These are phyloP conservation scores for Ectemnius lituratus DNA, from an alignment of 2,888 invertebrate species.

Conservation along the genomic window DNA sequence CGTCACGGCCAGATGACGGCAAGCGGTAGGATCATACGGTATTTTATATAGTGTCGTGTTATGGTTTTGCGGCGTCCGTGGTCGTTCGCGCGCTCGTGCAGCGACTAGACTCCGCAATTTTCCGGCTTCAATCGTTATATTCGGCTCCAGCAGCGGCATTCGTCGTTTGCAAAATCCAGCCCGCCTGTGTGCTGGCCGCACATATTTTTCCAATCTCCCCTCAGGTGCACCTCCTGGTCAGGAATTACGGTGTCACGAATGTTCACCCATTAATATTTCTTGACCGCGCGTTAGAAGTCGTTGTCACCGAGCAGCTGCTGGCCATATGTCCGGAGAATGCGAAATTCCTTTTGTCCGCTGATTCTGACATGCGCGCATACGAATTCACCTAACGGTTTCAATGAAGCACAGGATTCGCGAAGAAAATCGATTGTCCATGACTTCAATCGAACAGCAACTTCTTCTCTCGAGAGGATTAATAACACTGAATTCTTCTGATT, in stretches of 20 bases:
- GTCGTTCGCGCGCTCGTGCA: conserved; percentile 47
- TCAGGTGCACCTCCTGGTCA: too few relatives aligned
- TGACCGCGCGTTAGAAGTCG: not conserved
- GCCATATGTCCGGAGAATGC: conserved; percentile 33
- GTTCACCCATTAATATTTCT: not conserved
- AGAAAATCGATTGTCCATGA: not conserved
- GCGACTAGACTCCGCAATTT: conserved; percentile 40
- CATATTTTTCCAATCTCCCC: conserved; percentile 8
- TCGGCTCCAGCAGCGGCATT: not conserved
- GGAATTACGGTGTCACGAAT: too few relatives aligned
- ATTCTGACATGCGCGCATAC: not conserved
- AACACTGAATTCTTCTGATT: not conserved
- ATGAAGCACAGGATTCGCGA: not conserved
- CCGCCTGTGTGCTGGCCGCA: conserved; percentile 11
- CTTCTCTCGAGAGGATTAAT: not conserved
- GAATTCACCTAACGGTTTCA: not conserved
- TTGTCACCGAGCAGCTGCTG: conserved; percentile 22
- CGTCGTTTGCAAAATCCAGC: not conserved
- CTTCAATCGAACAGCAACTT: not conserved
- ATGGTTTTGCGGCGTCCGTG: conserved; percentile 64
- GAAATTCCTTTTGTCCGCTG: conserved; percentile 12
- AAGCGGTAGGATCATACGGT: conserved; percentile 67
- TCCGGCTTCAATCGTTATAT: conserved; percentile 37
- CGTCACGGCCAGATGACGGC: conserved; percentile 70
- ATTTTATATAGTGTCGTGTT: conserved; percentile 70